phyloP scores from a whole-genome alignment of 2,113 vertebrate species.

The Rattus norvegicus region DNA sequence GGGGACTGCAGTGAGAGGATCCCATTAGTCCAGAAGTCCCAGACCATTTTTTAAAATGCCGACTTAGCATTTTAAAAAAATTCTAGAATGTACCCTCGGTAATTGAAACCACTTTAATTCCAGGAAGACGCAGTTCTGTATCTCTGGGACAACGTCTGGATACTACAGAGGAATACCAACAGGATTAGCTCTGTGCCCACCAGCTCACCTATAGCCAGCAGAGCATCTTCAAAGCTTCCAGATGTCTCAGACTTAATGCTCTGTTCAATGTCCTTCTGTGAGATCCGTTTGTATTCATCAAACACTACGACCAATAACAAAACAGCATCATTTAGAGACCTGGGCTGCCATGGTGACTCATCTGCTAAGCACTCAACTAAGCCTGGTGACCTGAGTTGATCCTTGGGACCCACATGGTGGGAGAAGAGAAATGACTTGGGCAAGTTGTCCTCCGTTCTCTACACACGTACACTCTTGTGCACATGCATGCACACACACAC shows the following conservation, averaged over 20 bases:
- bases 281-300: slow-evolving; percentile 92
- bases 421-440: not conserved
- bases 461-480: not conserved
- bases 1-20: no score
- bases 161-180: not conserved
- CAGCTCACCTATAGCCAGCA: slow-evolving; percentile 94
- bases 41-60: not conserved
- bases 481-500: not conserved
- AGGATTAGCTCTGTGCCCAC: not conserved
- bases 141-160: not conserved
- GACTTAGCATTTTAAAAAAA: not conserved
- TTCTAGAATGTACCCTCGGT: not conserved
- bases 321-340: slow-evolving; percentile 13
- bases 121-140: not conserved
- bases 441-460: no score
- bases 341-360: not conserved
- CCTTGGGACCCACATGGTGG: not conserved
- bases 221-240: slow-evolving; percentile 93
- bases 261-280: slow-evolving; percentile 93
- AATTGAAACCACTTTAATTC: slow-evolving; percentile 28
- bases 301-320: slow-evolving; percentile 89
- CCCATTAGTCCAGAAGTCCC: not conserved
- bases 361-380: not conserved
- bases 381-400: not conserved
- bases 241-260: slow-evolving; percentile 99